These are phyloP conservation scores for Zoanthus solanderi DNA, from an alignment of 92 coral and sea anemone species.

Conservation along the genomic window DNA sequence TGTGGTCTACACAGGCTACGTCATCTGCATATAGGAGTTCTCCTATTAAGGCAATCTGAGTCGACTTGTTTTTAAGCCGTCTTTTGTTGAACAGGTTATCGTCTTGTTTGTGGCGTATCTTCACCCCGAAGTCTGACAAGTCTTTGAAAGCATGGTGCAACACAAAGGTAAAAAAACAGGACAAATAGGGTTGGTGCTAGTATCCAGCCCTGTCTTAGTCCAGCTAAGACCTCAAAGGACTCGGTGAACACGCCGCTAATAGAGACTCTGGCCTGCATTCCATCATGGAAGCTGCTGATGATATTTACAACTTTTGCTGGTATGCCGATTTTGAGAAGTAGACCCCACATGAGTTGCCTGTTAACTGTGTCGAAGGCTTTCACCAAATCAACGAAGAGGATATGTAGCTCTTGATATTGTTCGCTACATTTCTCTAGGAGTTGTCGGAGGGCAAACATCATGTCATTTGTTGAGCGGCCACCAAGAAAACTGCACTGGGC, in stretches of 20 bases:
- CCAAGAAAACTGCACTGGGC: conserved; percentile 9
- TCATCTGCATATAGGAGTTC: conserved; percentile 25
- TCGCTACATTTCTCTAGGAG: not conserved
- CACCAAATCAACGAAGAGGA: conserved; percentile 1
- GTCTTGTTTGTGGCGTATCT: conserved; percentile 21
- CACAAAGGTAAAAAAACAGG: not conserved
- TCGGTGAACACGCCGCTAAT: not conserved
- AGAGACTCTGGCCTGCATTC: not conserved
- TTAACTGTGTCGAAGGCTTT: conserved; percentile 13
- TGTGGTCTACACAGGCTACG: conserved; percentile 16
- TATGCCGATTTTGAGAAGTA: not conserved
- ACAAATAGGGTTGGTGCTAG: not conserved
- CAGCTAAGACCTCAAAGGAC: not conserved
- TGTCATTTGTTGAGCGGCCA: conserved; percentile 1
- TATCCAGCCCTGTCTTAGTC: not conserved
- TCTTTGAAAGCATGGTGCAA: not conserved
- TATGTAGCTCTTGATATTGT: not conserved
- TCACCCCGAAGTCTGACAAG: not conserved
- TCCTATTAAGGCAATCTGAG: conserved; percentile 26
- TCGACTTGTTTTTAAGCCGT: conserved; percentile 13
- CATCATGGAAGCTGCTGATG: conserved; percentile 15
- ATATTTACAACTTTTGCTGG: not conserved
- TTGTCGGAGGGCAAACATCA: conserved; percentile 18
- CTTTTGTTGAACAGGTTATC: conserved; percentile 16
- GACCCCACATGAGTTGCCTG: conserved; percentile 9